Evolutionary conservation across 2,888 invertebrate species (phyloP), one percentile per base, ranked within the genome.

Genomic region (Callyntrura sp.): DNA sequence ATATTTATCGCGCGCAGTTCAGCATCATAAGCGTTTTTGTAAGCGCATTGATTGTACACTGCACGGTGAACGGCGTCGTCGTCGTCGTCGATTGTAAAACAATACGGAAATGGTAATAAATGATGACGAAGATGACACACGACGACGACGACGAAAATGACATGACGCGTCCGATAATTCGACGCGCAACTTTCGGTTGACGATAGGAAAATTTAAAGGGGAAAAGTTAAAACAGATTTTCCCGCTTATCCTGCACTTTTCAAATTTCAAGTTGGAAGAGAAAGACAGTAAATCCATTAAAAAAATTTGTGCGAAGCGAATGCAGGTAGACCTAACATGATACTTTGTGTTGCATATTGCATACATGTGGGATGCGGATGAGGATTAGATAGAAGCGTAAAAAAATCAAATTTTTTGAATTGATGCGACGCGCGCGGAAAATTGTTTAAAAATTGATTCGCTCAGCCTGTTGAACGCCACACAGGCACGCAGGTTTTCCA

Each of bases 101-200:
- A 73, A 73, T 73, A 73, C 70, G 70, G 70, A 73, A 70, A 70
- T 45, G 45, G 14, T 28, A 8, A n/a, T 3, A 11, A 25, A 35
- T 1, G 65, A 55, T 3, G 55, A 28, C 17, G 65, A 35, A 14
- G 65, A 70, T n/a, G 70, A 70, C 62, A 62, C 25, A 17, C 25
- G 62, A 23, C n/a, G n/a, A n/a, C n/a, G n/a, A n/a, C n/a, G n/a
- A n/a, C n/a, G n/a, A n/a, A 12, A 23, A 62, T 62, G 62, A 62
- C 62, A 62, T 8, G 73, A 51, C 73, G n/a, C n/a, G n/a, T n/a
- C n/a, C n/a, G n/a, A n/a, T n/a, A n/a, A n/a, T n/a, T n/a, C n/a
- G n/a, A n/a, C n/a, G n/a, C n/a, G n/a, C n/a, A n/a, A n/a, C n/a
- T n/a, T n/a, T n/a, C n/a, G n/a, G n/a, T n/a, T n/a, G 57, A 17